Evolutionary conservation across 2,113 vertebrate genomes (phyloP).

Genomic region (Cyprinus carpio): DNA sequence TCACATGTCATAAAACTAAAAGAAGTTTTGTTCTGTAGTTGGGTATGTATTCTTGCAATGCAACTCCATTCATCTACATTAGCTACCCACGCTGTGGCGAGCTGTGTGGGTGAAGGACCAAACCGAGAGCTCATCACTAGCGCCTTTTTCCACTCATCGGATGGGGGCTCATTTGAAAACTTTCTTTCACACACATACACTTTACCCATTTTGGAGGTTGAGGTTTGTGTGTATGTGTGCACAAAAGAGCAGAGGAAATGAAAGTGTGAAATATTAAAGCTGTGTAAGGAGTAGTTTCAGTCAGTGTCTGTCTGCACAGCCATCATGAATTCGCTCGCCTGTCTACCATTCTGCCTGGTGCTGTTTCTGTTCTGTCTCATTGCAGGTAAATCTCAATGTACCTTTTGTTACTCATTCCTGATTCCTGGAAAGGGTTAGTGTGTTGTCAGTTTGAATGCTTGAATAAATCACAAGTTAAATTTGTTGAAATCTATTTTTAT

Average conservation of each 20-base stretch:
- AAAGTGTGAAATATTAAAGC: slow-evolving; percentile 26
- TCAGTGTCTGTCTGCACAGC: neutral
- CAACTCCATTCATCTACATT: slow-evolving; percentile 6
- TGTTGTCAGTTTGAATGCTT: neutral
- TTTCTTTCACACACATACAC: neutral
- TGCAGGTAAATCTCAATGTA: slow-evolving; percentile 31
- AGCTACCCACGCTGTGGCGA: neutral
- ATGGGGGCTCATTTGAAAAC: neutral
- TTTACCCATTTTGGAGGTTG: neutral
- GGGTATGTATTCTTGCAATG: neutral
- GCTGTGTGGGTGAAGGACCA: neutral
- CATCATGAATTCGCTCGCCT: slow-evolving; percentile 21
- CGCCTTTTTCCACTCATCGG: neutral
- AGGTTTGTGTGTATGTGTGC: neutral
- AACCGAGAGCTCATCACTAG: neutral
- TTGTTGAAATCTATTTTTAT: too few species aligned
- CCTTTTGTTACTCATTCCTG: neutral
- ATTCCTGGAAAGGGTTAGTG: too few species aligned
- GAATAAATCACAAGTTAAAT: neutral
- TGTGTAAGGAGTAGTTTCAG: neutral
- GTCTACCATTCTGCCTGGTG: neutral
- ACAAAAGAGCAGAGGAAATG: slow-evolving; percentile 30
- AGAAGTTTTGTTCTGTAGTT: neutral
- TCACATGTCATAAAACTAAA: neutral
- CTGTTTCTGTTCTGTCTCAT: neutral